phyloP scores from a whole-genome alignment of 2,888 invertebrate species.

The Mesodorylaimus sp. region DNA sequence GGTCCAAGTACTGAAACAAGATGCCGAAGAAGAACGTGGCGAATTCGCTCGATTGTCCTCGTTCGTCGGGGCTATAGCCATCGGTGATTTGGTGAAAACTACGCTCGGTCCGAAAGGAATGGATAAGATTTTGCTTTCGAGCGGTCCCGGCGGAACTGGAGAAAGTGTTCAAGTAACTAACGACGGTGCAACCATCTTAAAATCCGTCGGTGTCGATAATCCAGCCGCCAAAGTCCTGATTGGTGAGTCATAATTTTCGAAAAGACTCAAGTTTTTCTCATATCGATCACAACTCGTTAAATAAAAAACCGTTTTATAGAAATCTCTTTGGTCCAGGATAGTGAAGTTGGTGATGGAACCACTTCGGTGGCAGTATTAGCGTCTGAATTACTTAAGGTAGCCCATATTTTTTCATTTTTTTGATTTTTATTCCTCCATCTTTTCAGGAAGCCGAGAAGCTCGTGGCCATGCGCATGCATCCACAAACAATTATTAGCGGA shows the following conservation, averaged over 20 bases:
- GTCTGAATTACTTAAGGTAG: conserved; percentile 60
- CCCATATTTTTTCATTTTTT: conserved; percentile 10
- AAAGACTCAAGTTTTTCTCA: not conserved
- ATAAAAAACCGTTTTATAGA: conserved; percentile 38
- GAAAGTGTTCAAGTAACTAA: conserved; percentile 75
- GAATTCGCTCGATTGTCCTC: conserved; percentile 92
- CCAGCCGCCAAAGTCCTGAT: conserved; percentile 96
- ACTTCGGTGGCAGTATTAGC: conserved; percentile 93
- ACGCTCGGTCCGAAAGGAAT: conserved; percentile 98
- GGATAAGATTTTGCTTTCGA: conserved; percentile 35
- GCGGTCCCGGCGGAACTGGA: conserved; percentile 13
- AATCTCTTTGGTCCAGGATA: conserved; percentile 93
- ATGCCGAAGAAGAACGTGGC: conserved; percentile 91
- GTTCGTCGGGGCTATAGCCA: conserved; percentile 93
- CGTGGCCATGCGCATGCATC: conserved; percentile 80
- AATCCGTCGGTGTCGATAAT: conserved; percentile 88
- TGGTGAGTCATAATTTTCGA: conserved; percentile 18
- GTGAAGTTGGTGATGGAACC: conserved; percentile 99
- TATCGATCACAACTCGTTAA: not conserved
- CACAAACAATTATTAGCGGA: conserved; percentile 88
- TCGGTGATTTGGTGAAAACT: conserved; percentile 92
- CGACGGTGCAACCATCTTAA: conserved; percentile 94
- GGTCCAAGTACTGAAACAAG: conserved; percentile 54
- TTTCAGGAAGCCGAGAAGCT: conserved; percentile 69
- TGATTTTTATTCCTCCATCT: conserved; percentile 5